Evolutionary conservation across 2,797 vertebrate genomes (phyloP), one percentile per base, ranked within the genome.

Genomic region (Hozukius guyotensis): DNA sequence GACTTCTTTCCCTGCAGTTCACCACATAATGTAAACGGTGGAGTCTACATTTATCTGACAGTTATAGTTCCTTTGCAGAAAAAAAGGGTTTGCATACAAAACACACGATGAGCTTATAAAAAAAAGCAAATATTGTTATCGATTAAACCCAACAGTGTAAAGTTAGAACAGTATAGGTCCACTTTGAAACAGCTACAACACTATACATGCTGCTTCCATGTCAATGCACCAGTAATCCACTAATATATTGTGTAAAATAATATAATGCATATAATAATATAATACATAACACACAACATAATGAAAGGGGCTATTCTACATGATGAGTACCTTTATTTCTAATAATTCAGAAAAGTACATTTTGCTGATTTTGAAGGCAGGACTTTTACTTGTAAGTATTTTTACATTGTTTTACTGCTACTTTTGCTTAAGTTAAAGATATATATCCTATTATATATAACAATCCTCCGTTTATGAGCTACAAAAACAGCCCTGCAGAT

Each of bases 1-100:
- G 61, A 20, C 62, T 29, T 81, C 78, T 67, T 34, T 65, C 11
- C 52, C 25, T 74, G 63, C 38, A 64, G 72, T 89, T 82, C 49
- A 75, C 52, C 64, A 46, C 66, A 8, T n/a, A 64, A 81, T 83
- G 31, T 38, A 38, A 38, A 38, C 5, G 36, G 13, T 38, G 36
- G 12, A 38, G 36, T 31, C 16, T 36, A 38, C 38, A 49, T 75
- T 53, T 60, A 36, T 32, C 56, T 62, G 16, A 38, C 36, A 65
- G 53, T 22, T 20, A 22, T 10, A 22, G 42, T 70, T 29, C 16
- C 13, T 36, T 53, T 7, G 18, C 6, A 67, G 24, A 34, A 31
- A 24, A 52, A 38, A 61, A 5, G 5, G 8, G 3, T 27, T 59
- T 27, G 27, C 14, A 36, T 8, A 24, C 2, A 60, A 27, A 52